Percentiles rank a stretch among this genome's conserved stretches.
These are phyloP conservation scores for Erinaceus europaeus DNA, from an alignment of 2,113 vertebrate genomes.

Conservation along the genomic window DNA sequence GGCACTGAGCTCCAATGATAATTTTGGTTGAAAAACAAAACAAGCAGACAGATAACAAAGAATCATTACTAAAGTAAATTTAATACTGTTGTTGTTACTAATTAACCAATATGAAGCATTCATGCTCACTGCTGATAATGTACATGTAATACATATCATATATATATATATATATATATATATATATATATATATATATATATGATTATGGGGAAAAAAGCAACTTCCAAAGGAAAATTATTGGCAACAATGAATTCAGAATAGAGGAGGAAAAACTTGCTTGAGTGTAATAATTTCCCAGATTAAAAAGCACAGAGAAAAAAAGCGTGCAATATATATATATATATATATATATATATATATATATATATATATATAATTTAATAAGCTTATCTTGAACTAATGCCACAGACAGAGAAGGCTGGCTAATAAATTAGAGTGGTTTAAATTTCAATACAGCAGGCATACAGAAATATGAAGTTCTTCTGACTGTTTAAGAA, in stretches of 20 bases:
- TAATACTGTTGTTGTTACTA: not conserved
- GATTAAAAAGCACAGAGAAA: not conserved
- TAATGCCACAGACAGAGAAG: not conserved
- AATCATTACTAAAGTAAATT: conserved; percentile 13
- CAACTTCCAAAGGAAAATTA: not conserved
- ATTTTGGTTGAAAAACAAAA: no score
- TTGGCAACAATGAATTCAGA: conserved; percentile 10
- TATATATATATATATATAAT: no score
- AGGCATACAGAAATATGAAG: not conserved
- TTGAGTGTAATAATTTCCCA: conserved; percentile 1
- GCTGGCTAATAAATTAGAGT: not conserved
- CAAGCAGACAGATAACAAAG: no score
- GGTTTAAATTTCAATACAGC: not conserved
- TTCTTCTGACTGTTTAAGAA: not conserved
- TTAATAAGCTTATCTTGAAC: not conserved
- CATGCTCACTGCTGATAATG: not conserved
- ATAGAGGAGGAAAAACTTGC: not conserved
- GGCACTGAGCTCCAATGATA: no score
- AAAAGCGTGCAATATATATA: no score
- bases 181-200: not conserved
- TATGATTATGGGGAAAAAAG: not conserved
- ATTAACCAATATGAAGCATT: not conserved
- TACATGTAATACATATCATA: no score
- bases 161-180: no score
- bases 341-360: no score